These are phyloP conservation scores for Cyprinodon diabolis DNA, from an alignment of 2,797 vertebrate species.

Conservation along the genomic window DNA sequence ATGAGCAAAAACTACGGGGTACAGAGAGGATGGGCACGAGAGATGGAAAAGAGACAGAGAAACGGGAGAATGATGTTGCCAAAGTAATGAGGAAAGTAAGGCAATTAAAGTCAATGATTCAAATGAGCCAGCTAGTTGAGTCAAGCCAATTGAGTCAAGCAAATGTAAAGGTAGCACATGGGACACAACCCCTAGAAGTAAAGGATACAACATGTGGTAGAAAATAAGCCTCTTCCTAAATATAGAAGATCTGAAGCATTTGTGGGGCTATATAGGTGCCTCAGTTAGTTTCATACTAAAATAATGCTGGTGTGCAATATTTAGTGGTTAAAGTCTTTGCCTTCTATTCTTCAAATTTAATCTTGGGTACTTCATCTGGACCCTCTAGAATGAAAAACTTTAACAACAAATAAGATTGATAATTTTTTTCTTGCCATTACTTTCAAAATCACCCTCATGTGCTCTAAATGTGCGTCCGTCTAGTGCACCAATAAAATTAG, in stretches of 20 bases:
- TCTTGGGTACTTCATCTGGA: too few relatives aligned
- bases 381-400: too few relatives aligned
- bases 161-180: constrained; percentile 48
- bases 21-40: constrained; percentile 33
- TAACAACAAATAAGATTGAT: too few relatives aligned
- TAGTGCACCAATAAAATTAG: too few relatives aligned
- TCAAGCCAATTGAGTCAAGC: constrained; percentile 40
- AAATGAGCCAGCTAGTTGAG: constrained; percentile 34
- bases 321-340: too few relatives aligned
- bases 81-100: constrained; percentile 49
- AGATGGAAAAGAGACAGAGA: constrained; percentile 27
- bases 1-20: constrained; percentile 26
- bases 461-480: too few relatives aligned
- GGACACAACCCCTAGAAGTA: constrained; percentile 14
- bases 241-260: constrained; percentile 14
- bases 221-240: constrained; percentile 13
- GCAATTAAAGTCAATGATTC: constrained; percentile 56
- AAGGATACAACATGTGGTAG: background rate
- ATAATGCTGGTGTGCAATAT: background rate
- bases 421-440: too few relatives aligned
- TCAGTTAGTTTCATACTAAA: constrained; percentile 4
- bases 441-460: too few relatives aligned
- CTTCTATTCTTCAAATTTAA: too few relatives aligned
- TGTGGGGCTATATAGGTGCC: background rate
- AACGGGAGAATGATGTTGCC: constrained; percentile 28